Evolutionary conservation across 2,113 vertebrate genomes (phyloP).

Genomic region (Aplodontia rufa): DNA sequence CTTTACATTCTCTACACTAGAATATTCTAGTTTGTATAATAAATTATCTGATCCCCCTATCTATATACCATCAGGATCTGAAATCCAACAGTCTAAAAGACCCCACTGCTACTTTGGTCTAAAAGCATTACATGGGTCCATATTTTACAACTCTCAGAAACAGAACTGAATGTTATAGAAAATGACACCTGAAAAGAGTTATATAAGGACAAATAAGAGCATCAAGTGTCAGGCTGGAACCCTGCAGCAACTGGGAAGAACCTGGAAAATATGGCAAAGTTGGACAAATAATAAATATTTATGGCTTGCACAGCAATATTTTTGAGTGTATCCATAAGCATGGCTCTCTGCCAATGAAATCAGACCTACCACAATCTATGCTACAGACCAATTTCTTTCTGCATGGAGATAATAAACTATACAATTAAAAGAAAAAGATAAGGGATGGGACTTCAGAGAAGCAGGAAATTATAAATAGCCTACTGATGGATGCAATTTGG

Average conservation of each 20-base stretch:
- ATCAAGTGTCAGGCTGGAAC: background rate
- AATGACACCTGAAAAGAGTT: background rate
- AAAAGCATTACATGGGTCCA: background rate
- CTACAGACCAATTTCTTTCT: slow-evolving; percentile 68
- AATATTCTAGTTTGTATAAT: background rate
- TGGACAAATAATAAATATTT: slow-evolving; percentile 83
- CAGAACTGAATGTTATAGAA: slow-evolving; percentile 2
- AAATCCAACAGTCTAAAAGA: background rate
- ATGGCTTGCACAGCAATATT: slow-evolving; percentile 81
- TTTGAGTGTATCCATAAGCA: slow-evolving; percentile 82
- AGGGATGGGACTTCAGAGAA: slow-evolving; percentile 56
- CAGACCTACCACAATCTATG: slow-evolving; percentile 70
- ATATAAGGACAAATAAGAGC: background rate
- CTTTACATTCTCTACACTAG: background rate
- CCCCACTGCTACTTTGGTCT: background rate
- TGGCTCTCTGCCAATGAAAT: slow-evolving; percentile 70
- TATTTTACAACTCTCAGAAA: background rate
- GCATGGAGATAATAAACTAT: slow-evolving; percentile 69
- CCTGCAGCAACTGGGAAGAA: slow-evolving; percentile 66
- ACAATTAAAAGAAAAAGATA: slow-evolving; percentile 42
- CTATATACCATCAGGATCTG: background rate
- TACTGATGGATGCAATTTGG: background rate
- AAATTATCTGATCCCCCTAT: background rate
- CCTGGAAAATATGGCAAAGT: slow-evolving; percentile 79
- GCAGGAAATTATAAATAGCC: background rate